phyloP scores from a whole-genome alignment of 2,113 vertebrate genomes.

The Scomber scombrus region DNA sequence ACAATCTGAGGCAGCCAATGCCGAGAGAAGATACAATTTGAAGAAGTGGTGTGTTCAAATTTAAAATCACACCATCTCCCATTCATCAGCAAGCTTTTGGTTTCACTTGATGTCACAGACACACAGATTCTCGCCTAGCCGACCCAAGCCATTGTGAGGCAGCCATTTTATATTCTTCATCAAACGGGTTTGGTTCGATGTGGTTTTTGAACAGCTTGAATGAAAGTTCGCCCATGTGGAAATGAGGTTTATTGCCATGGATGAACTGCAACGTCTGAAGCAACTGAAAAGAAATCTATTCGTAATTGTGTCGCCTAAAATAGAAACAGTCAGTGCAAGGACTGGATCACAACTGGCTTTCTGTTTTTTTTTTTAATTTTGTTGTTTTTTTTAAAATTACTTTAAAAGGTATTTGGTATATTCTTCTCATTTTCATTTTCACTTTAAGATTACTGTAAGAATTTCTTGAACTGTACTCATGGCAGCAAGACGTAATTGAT shows the following conservation, averaged over 20 bases:
- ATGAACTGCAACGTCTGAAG: background rate
- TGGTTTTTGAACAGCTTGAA: background rate
- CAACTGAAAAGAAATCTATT: background rate
- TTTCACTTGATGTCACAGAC: background rate
- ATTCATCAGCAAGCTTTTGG: conserved; percentile 8
- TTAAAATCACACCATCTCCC: background rate
- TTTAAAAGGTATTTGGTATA: too few species aligned
- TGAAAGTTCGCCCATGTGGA: background rate
- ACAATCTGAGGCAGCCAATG: conserved; percentile 14
- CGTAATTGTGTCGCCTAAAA: background rate
- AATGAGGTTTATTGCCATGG: conserved; percentile 1
- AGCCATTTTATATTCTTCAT: background rate
- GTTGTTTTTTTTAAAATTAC: too few species aligned
- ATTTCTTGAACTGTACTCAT: too few species aligned
- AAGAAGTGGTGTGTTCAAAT: conserved; percentile 13
- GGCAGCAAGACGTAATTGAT: too few species aligned
- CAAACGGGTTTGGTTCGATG: conserved; percentile 7
- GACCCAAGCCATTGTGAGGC: background rate
- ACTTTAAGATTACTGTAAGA: too few species aligned
- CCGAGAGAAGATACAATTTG: background rate
- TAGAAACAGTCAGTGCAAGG: background rate
- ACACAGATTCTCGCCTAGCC: background rate
- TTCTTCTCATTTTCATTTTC: too few species aligned
- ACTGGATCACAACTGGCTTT: background rate
- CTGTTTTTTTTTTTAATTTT: too few species aligned